Conservation (phyloP, 1,140 invertebrate species). For the Magallana gigas region DNA sequence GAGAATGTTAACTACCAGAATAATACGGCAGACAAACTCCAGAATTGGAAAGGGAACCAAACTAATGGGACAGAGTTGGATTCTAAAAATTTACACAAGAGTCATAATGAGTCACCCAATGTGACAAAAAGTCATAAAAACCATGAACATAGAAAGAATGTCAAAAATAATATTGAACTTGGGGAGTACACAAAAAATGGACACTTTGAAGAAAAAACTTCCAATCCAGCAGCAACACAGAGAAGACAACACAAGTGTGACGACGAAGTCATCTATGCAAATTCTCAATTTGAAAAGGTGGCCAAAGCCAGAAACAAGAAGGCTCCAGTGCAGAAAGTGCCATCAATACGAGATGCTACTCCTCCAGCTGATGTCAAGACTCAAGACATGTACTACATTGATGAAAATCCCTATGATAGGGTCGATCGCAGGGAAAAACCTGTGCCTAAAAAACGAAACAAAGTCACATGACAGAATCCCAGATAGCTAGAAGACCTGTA, state of each 20-base stretch:
- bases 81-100: background rate
- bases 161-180: background rate
- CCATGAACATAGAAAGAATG: background rate
- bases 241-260: background rate
- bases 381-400: constrained; percentile 25
- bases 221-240: background rate
- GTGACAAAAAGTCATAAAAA: background rate
- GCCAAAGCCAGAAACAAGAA: background rate
- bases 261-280: constrained; percentile 25
- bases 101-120: background rate
- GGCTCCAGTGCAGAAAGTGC: background rate
- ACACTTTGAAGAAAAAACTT: background rate
- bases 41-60: constrained; percentile 12
- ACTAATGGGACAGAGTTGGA: background rate
- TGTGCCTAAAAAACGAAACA: constrained; percentile 6
- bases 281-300: constrained; percentile 28
- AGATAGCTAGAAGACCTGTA: background rate
- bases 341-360: background rate
- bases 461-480: background rate
- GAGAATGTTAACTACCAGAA: constrained; percentile 39
- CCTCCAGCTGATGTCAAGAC: constrained; percentile 7
- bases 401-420: constrained; percentile 26
- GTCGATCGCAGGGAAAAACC: constrained; percentile 23
- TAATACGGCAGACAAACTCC: constrained; percentile 39
- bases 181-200: background rate